Evolutionary conservation across 2,797 vertebrate species (phyloP).

Genomic region (Eremophila alpestris): DNA sequence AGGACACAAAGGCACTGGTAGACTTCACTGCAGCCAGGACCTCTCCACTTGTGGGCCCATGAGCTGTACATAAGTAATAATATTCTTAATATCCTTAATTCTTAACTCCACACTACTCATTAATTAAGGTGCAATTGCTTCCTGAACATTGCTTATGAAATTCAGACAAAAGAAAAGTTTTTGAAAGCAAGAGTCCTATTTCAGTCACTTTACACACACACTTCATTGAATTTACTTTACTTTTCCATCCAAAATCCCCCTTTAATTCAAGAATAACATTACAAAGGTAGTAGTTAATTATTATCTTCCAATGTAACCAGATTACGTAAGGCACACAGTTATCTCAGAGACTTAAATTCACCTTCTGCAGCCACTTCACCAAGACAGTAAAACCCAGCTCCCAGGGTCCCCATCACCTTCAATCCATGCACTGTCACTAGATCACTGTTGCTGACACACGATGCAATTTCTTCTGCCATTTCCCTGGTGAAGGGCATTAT

Average conservation of each 20-base stretch:
- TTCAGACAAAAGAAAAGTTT: background rate
- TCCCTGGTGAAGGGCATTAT: background rate
- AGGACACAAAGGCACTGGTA: background rate
- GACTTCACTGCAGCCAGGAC: background rate
- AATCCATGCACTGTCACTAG: rapidly evolving
- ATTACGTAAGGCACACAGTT: background rate
- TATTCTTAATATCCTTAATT: background rate
- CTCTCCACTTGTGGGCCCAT: background rate
- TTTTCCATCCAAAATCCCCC: background rate
- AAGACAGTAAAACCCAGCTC: background rate
- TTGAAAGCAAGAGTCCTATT: background rate
- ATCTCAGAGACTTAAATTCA: background rate
- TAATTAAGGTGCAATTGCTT: background rate
- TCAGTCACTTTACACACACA: background rate
- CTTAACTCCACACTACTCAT: background rate
- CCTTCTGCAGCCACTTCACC: background rate
- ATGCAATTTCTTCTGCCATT: background rate
- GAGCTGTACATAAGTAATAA: background rate
- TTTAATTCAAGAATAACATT: background rate
- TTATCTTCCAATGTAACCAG: background rate
- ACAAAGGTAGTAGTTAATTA: conserved; percentile 35
- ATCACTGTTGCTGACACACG: background rate
- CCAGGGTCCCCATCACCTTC: background rate
- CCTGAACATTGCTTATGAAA: background rate
- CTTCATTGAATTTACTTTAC: background rate